phyloP scores from a whole-genome alignment of 2,113 vertebrate species.

The Podarcis muralis region DNA sequence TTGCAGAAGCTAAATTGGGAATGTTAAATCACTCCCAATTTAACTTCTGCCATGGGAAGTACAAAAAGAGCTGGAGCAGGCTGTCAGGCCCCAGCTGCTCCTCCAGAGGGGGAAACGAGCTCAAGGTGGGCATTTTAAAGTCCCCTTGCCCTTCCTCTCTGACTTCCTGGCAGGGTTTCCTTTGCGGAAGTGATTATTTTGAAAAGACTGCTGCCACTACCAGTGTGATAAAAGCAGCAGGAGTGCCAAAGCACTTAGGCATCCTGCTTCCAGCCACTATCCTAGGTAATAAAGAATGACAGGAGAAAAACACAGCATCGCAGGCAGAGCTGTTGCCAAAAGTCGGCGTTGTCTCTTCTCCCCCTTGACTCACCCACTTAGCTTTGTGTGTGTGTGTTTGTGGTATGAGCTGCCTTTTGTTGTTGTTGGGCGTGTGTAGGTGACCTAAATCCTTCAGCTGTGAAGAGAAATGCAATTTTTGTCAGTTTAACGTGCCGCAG shows the following conservation, averaged over 20 bases:
- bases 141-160: constrained; percentile 25
- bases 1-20: constrained; percentile 44
- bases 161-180: constrained; percentile 16
- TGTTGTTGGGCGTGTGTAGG: background rate
- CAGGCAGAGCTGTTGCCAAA: constrained; percentile 8
- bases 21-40: constrained; percentile 33
- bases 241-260: constrained; percentile 17
- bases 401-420: background rate
- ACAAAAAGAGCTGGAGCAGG: constrained; percentile 17
- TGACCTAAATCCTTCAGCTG: constrained; percentile 19
- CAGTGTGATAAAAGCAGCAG: constrained; percentile 34
- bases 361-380: background rate
- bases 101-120: constrained; percentile 37
- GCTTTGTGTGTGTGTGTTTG: background rate
- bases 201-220: constrained; percentile 33
- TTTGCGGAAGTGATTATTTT: constrained; percentile 40
- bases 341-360: background rate
- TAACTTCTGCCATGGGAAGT: constrained; percentile 32
- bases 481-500: background rate
- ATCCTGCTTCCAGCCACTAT: constrained; percentile 25
- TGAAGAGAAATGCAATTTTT: background rate
- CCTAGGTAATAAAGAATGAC: constrained; percentile 37
- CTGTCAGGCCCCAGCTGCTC: constrained; percentile 27
- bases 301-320: constrained; percentile 23
- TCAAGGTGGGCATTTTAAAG: constrained; percentile 40